phyloP scores from a whole-genome alignment of 2,113 vertebrate species.

The Triplophysa rosa region DNA sequence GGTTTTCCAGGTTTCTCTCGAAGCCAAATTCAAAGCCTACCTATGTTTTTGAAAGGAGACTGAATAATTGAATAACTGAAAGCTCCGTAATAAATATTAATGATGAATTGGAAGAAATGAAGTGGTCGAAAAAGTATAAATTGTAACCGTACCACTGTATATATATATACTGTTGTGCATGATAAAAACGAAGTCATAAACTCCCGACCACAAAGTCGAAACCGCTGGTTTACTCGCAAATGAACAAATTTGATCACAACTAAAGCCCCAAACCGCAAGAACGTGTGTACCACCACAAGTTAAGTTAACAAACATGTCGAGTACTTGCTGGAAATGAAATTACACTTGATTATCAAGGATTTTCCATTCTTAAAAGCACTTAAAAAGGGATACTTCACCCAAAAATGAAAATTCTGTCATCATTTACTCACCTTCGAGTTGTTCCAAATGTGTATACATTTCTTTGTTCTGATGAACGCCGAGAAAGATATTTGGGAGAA shows the following conservation, averaged over 20 bases:
- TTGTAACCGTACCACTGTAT: neutral
- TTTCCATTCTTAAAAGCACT: conserved; percentile 6
- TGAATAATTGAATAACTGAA: conserved; percentile 23
- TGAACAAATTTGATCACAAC: neutral
- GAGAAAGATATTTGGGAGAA: too few relatives aligned
- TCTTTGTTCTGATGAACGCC: too few relatives aligned
- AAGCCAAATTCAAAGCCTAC: conserved; percentile 6
- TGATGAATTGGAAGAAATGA: conserved; percentile 1
- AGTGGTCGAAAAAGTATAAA: neutral
- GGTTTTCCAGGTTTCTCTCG: conserved; percentile 42
- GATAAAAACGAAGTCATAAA: neutral
- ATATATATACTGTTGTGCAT: neutral
- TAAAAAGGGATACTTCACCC: neutral
- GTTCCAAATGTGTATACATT: too few relatives aligned
- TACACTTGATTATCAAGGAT: neutral
- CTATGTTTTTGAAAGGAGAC: conserved; percentile 19
- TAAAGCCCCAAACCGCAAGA: neutral
- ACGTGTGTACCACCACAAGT: neutral
- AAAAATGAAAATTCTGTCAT: too few relatives aligned
- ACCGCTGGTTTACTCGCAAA: neutral
- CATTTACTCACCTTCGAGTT: too few relatives aligned
- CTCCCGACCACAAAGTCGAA: neutral
- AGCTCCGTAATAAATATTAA: conserved; percentile 28
- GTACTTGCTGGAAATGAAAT: neutral
- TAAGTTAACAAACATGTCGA: neutral